Evolutionary conservation across 2,113 vertebrate genomes (phyloP), one percentile per base, ranked within the genome.

Genomic region (Calidris pygmaea): DNA sequence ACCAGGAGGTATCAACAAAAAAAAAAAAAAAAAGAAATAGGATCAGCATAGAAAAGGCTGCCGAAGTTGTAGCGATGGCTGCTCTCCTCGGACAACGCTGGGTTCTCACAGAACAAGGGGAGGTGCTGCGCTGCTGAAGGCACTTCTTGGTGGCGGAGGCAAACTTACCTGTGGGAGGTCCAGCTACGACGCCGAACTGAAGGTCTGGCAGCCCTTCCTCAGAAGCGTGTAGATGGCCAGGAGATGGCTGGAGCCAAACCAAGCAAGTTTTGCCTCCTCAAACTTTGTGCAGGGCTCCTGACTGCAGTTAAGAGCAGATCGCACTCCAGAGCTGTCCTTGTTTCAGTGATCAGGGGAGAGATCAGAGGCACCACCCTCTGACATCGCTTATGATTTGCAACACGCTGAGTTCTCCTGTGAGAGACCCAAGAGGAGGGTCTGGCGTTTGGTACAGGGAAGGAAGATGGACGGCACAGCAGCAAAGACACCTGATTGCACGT

Each of bases 91-190:
- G 60, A 18, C 65, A 75, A 59, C 35, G 2, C 50, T 39, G 2
- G 1, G 45, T 17, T 22, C 2, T 4, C 26, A 6, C 63, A 58
- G 62, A 77, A 15, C 24, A 53, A 12, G 1, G 27, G 52, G 50
- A 56, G 75, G 52, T 48, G 84, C 56, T 85, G 91, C n/a, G 81
- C 89, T 91, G 81, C 90, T 85, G 72, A 91, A 96, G 95, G 94
- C 93, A 88, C 87, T 94, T 87, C 27, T 12, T 52, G 67, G 47
- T 35, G 58, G 63, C 47, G 9, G 48, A 53, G 53, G 65, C 60
- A 77, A 71, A 89, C 72, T 43, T 12, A 52, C 12, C 1, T n/a
- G 86, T 8, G 15, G 37, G 60, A 70, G 20, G 59, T 86, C 30
- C 48, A 63, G 68, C 43, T 18, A 39, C 73, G 75, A 70, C n/a